These are phyloP conservation scores for Abscondita cerata DNA, from an alignment of 2,888 invertebrate species.

Conservation along the genomic window DNA sequence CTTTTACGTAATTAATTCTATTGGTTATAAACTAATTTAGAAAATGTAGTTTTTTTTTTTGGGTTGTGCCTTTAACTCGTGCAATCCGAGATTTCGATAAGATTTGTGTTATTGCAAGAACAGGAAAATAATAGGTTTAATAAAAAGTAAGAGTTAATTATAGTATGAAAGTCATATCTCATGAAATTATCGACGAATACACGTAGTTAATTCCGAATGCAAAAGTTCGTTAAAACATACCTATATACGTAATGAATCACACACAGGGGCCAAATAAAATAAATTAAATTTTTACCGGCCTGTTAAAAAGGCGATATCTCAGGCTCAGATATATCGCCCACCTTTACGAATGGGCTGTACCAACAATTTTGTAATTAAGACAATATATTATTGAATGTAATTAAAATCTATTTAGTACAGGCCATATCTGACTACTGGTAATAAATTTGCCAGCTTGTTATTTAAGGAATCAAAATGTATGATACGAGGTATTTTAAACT, in stretches of 20 bases:
- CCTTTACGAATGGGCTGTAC: constrained; percentile 42
- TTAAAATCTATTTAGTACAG: constrained; percentile 55
- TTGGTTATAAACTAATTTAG: no score
- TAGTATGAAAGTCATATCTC: constrained; percentile 7
- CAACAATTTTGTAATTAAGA: constrained; percentile 50
- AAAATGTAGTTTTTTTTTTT: no score
- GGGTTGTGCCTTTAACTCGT: no score
- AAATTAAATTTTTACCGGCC: constrained; percentile 43
- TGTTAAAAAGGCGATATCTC: constrained; percentile 47
- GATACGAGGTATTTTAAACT: constrained; percentile 19
- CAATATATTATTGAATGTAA: constrained; percentile 55
- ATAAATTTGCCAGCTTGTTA: constrained; percentile 40
- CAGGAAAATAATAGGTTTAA: neutral
- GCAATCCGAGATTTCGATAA: no score
- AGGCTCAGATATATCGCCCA: constrained; percentile 48
- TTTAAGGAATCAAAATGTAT: constrained; percentile 36
- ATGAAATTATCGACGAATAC: constrained; percentile 14
- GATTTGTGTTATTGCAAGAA: no score
- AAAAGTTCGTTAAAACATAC: constrained; percentile 38
- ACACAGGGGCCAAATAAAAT: constrained; percentile 48
- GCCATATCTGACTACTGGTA: constrained; percentile 44
- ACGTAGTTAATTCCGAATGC: constrained; percentile 23
- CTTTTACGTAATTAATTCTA: no score
- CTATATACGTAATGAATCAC: constrained; percentile 44
- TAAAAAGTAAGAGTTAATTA: constrained; percentile 3